Percentiles rank a stretch among this genome's conserved stretches.
Conservation (phyloP, 2,888 invertebrate genomes). For the Charanyca ferruginea region DNA sequence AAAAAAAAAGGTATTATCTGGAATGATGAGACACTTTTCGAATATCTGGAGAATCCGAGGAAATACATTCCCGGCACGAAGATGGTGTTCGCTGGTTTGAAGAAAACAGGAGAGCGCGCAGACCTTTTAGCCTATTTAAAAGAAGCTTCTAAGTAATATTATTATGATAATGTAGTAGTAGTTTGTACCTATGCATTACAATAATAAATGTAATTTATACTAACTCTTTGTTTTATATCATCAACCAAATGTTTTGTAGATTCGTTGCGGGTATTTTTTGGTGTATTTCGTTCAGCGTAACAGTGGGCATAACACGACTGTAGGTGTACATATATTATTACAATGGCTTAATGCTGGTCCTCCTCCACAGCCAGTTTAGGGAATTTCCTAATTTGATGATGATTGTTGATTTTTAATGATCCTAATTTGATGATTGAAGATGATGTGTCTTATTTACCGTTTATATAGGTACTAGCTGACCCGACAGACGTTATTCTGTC, state of each 20-base stretch:
- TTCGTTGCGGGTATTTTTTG: no score
- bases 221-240: not conserved
- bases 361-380: no score
- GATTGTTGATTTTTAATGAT: no score
- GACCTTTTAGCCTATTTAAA: conserved; percentile 98
- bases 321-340: no score
- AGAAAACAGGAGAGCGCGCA: conserved; percentile 97
- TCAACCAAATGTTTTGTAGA: not conserved
- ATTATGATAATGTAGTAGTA: not conserved
- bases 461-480: no score
- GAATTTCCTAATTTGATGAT: no score
- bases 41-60: conserved; percentile 99
- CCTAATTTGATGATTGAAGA: no score
- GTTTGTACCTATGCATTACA: conserved; percentile 28
- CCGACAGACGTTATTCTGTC: no score
- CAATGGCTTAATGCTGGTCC: no score
- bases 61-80: conserved; percentile 99
- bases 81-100: conserved; percentile 99
- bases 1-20: conserved; percentile 95
- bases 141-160: conserved; percentile 86
- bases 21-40: conserved; percentile 97
- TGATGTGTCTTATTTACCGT: no score
- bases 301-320: no score
- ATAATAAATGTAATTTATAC: conserved; percentile 3
- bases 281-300: no score